phyloP scores from a whole-genome alignment of 2,888 invertebrate genomes.

The Sinhomidia bicolor region DNA sequence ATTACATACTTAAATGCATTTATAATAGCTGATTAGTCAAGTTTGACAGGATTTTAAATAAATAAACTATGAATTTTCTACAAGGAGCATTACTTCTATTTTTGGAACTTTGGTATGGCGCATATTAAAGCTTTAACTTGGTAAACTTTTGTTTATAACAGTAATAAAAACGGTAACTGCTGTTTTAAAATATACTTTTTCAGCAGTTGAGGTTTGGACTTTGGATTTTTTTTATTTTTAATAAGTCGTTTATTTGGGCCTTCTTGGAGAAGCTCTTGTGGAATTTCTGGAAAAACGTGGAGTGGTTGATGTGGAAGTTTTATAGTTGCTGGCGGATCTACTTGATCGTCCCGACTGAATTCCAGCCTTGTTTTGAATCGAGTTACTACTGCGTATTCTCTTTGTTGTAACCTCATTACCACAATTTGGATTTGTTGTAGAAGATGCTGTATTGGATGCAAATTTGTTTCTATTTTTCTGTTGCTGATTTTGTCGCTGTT shows the following conservation, averaged over 20 bases:
- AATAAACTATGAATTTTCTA: too few relatives aligned
- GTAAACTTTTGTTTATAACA: background rate
- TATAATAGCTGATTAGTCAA: too few relatives aligned
- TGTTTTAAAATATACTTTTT: too few relatives aligned
- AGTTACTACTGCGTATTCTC: background rate
- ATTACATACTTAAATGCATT: too few relatives aligned
- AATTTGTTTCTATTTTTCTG: background rate
- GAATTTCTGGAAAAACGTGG: background rate
- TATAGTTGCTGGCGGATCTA: background rate
- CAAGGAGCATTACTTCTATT: background rate
- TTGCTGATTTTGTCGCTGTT: background rate
- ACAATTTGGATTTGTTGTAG: background rate
- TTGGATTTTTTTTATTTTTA: background rate
- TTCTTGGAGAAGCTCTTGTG: slow-evolving; percentile 53
- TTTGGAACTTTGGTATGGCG: too few relatives aligned
- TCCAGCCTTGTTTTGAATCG: background rate
- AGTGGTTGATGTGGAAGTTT: background rate
- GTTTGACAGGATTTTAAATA: too few relatives aligned
- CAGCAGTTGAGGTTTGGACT: background rate
- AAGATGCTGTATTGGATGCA: background rate
- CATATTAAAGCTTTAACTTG: too few relatives aligned
- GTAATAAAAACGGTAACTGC: background rate
- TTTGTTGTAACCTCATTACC: background rate
- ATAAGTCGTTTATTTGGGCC: slow-evolving; percentile 45
- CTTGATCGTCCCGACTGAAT: background rate